Evolutionary conservation across 2,888 invertebrate species (phyloP).

Genomic region (Eubasilissa splendida): DNA sequence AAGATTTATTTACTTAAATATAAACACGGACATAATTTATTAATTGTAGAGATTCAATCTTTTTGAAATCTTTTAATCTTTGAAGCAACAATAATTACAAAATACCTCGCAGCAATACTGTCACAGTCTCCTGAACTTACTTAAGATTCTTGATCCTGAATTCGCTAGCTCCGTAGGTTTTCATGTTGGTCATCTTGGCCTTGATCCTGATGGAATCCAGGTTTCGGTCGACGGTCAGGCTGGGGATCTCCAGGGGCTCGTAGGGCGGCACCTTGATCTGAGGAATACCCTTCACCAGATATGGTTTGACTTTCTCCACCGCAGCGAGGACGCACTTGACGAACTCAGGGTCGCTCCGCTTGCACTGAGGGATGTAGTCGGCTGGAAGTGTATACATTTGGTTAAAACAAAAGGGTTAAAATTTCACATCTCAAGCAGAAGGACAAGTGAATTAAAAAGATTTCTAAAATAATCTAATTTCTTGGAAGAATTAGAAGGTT

Average conservation of each 20-base stretch:
- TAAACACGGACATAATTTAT: too few species aligned
- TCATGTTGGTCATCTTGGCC: slow-evolving; percentile 78
- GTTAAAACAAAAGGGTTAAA: too few species aligned
- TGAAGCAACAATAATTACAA: too few species aligned
- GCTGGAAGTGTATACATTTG: slow-evolving; percentile 67
- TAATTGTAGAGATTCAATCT: too few species aligned
- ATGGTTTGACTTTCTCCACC: slow-evolving; percentile 74
- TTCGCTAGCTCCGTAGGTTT: slow-evolving; percentile 76
- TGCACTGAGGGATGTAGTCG: slow-evolving; percentile 76
- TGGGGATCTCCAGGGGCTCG: slow-evolving; percentile 80
- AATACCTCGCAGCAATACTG: too few species aligned
- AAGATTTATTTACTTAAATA: too few species aligned
- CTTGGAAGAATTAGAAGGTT: too few species aligned
- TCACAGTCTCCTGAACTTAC: slow-evolving; percentile 65
- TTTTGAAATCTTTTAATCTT: too few species aligned
- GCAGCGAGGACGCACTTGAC: slow-evolving; percentile 75
- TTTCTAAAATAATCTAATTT: too few species aligned
- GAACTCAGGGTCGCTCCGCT: slow-evolving; percentile 74
- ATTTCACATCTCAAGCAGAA: too few species aligned
- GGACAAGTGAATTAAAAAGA: too few species aligned
- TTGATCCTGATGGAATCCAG: slow-evolving; percentile 79
- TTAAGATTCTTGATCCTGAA: slow-evolving; percentile 78
- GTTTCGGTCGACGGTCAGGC: slow-evolving; percentile 79
- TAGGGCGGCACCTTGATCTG: slow-evolving; percentile 77
- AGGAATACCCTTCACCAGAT: slow-evolving; percentile 76